Evolutionary conservation across 2,888 invertebrate species (phyloP).

Genomic region (Acrobasis repandana): DNA sequence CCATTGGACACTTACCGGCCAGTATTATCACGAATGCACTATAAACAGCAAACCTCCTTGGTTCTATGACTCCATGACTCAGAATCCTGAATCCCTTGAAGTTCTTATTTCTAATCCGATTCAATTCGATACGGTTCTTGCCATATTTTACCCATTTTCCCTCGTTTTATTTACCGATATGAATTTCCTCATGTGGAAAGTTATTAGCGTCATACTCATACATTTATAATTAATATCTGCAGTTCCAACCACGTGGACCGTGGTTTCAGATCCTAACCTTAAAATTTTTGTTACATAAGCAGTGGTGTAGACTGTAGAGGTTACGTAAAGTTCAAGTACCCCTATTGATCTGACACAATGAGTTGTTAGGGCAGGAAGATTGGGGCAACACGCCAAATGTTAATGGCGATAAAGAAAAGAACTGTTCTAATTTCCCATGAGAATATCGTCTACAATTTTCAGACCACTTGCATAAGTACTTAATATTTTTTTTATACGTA

Average conservation of each 20-base stretch:
- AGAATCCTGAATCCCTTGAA: slow-evolving; percentile 1
- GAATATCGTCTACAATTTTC: background rate
- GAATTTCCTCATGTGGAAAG: slow-evolving; percentile 3
- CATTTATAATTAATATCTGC: background rate
- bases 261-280: slow-evolving; percentile 28
- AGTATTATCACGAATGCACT: slow-evolving; percentile 34
- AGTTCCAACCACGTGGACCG: slow-evolving; percentile 25
- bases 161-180: background rate
- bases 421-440: background rate
- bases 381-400: background rate
- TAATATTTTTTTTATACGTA: no score
- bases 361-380: background rate
- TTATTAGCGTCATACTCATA: background rate
- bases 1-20: slow-evolving; percentile 57
- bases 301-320: slow-evolving; percentile 17
- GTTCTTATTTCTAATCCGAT: background rate
- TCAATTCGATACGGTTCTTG: background rate
- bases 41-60: slow-evolving; percentile 22
- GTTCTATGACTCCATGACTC: slow-evolving; percentile 11
- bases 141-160: slow-evolving; percentile 1
- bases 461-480: no score
- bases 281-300: slow-evolving; percentile 26
- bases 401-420: background rate
- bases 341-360: slow-evolving; percentile 20
- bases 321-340: slow-evolving; percentile 28